Evolutionary conservation across 2,797 vertebrate genomes (phyloP), one percentile per base, ranked within the genome.

Genomic region (Vireo griseus): DNA sequence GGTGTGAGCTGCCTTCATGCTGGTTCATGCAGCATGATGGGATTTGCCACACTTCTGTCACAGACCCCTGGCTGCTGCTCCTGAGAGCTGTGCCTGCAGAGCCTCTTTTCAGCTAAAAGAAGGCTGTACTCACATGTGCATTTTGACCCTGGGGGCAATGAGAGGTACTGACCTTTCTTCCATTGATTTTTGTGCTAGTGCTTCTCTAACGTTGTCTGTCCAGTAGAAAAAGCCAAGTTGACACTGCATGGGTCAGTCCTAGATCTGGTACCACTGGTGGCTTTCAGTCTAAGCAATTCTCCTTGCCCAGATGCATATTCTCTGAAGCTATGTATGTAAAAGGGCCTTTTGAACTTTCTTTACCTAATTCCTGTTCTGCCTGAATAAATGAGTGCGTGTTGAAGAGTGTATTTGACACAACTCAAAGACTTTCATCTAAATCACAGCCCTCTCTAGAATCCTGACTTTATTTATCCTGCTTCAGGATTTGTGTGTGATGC

Each of bases 371-470:
- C 20, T 75, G 5, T 80, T 81, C 58, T 90, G 54, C 50, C 58
- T 22, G 7, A 80, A 80, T 42, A 86, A 47, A 58, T 22, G 45
- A 55, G 21, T 44, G 37, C 18, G 59, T 62, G 57, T 16, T 68
- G 72, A 93, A 65, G 33, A 72, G n/a, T 35, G 2, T 37, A 77
- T 91, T 72, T 75, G 26, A 55, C 40, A 29, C 15, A n/a, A 68
- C 24, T 71, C 35, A 58, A 91, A 80, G 50, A 63, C 24, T 75
- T 95, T 11, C 7, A 39, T 89, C 91, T 90, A 73, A 83, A 92
- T 75, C 45, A 69, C 3, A 72, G 24, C 24, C 63, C 72, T 91
- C 50, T 88, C 26, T 85, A 66, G 51, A 73, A 93, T 79, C 59
- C 37, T 86, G 39, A 67, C 35, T 90, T 85, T 72, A 48, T 91